Evolutionary conservation across 2,888 invertebrate genomes (phyloP).

Genomic region (Eupithecia abbreviata): DNA sequence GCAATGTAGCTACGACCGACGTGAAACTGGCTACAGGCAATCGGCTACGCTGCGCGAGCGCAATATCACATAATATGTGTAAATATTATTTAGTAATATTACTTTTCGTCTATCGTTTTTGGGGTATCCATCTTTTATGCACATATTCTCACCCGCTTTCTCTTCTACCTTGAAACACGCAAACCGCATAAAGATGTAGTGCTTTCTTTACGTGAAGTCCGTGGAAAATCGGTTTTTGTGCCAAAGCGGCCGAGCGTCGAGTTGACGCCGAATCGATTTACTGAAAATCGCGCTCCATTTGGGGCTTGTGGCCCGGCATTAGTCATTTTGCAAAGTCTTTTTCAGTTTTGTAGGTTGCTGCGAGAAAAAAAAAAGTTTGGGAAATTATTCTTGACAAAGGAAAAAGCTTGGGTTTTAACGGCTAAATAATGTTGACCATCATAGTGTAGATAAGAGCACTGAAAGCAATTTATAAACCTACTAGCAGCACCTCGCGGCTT

Average conservation of each 20-base stretch:
- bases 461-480: background rate
- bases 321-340: slow-evolving; percentile 21
- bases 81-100: background rate
- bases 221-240: slow-evolving; percentile 49
- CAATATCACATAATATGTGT: no score
- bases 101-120: background rate
- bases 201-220: slow-evolving; percentile 41
- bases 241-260: slow-evolving; percentile 48
- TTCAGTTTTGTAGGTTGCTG: background rate
- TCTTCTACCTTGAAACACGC: slow-evolving; percentile 12
- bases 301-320: slow-evolving; percentile 27
- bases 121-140: background rate
- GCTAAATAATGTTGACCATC: background rate
- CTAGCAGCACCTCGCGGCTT: no score
- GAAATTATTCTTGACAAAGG: background rate
- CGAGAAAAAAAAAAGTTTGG: background rate
- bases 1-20: background rate
- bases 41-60: background rate
- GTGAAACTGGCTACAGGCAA: no score
- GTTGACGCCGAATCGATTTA: slow-evolving; percentile 51
- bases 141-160: slow-evolving; percentile 8
- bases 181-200: slow-evolving; percentile 32
- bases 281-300: slow-evolving; percentile 40
- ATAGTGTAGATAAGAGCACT: background rate
- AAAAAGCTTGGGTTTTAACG: background rate